phyloP scores from a whole-genome alignment of 2,797 vertebrate species.

The Pseudochirops corinnae region DNA sequence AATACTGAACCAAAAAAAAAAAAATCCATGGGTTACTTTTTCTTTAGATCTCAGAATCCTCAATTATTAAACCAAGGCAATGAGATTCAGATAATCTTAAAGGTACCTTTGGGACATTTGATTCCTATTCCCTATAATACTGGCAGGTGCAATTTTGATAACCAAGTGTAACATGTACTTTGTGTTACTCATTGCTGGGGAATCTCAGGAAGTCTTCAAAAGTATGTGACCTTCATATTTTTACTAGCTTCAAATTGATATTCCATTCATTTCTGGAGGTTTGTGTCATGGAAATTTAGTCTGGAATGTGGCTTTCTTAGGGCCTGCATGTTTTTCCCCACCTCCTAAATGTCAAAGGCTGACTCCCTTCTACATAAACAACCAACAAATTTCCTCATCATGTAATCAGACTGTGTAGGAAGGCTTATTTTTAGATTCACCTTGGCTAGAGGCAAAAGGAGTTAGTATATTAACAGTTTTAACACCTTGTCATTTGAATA shows the following conservation, averaged over 20 bases:
- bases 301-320: constrained; percentile 41
- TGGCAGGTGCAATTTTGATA: not conserved
- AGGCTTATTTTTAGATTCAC: not conserved
- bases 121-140: not conserved
- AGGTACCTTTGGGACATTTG: not conserved
- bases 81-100: not conserved
- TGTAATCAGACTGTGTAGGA: not conserved
- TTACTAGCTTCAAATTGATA: constrained; percentile 56
- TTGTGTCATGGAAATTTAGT: constrained; percentile 30
- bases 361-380: not conserved
- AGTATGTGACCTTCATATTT: not conserved
- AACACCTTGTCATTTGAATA: constrained; percentile 27
- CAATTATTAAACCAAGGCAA: not conserved
- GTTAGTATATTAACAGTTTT: constrained; percentile 39
- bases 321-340: not conserved
- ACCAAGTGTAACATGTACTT: not conserved
- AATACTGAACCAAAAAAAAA: not conserved
- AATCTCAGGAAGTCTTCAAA: constrained; percentile 55
- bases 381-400: not conserved
- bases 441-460: constrained; percentile 14
- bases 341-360: not conserved
- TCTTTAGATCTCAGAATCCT: not conserved
- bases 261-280: constrained; percentile 29
- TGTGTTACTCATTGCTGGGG: constrained; percentile 46
- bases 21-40: not conserved